Conservation (phyloP, 2,888 invertebrate genomes). For the Myopa testacea region DNA sequence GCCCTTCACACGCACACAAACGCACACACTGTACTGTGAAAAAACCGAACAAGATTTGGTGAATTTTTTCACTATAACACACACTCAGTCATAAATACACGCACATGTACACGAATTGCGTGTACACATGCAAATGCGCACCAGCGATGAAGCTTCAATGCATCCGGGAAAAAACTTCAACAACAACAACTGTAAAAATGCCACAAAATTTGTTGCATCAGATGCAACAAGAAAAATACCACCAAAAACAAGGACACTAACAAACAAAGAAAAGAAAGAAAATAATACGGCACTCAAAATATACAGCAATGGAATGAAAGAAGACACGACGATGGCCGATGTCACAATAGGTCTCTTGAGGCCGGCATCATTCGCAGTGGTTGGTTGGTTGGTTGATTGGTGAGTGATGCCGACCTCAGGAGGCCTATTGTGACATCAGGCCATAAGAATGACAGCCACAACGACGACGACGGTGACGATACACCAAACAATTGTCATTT, state of each 20-base stretch:
- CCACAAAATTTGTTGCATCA: slow-evolving; percentile 16
- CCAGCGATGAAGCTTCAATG: background rate
- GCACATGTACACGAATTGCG: background rate
- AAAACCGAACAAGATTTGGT: background rate
- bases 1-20: background rate
- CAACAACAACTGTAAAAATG: slow-evolving; percentile 17
- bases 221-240: background rate
- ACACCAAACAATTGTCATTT: slow-evolving; percentile 11
- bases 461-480: background rate
- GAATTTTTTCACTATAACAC: background rate
- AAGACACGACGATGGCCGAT: too few relatives aligned
- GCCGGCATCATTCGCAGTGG: too few relatives aligned
- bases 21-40: background rate
- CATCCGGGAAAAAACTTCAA: background rate
- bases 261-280: too few relatives aligned
- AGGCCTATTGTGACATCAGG: background rate
- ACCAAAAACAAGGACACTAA: too few relatives aligned
- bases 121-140: background rate
- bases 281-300: too few relatives aligned
- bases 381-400: too few relatives aligned
- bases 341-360: too few relatives aligned
- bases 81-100: background rate
- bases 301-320: too few relatives aligned
- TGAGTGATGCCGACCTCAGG: too few relatives aligned
- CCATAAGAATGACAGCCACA: background rate